Conservation (phyloP, 2,888 invertebrate species). For the Coelopa pilipes region DNA sequence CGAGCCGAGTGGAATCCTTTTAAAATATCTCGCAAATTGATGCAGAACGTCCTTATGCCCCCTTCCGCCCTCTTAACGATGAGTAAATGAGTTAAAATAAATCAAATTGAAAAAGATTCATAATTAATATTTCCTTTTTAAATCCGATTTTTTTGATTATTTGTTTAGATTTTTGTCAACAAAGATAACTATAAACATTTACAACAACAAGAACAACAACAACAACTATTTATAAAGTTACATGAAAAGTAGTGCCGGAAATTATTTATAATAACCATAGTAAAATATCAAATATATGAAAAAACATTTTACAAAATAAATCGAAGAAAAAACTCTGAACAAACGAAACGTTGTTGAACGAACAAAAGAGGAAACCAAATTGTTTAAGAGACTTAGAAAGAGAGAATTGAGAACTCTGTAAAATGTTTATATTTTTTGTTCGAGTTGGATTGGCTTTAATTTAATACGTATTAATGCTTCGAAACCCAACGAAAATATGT, state of each 20-base stretch:
- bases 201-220: slow-evolving; percentile 62
- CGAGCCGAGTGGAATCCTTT: not conserved
- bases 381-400: too few relatives aligned
- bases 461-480: too few relatives aligned
- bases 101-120: not conserved
- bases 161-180: slow-evolving; percentile 4
- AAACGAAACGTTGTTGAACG: slow-evolving; percentile 31
- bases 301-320: slow-evolving; percentile 38
- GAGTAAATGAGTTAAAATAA: slow-evolving; percentile 23
- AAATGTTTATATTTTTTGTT: too few relatives aligned
- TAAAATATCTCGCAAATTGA: not conserved
- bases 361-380: slow-evolving; percentile 32
- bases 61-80: not conserved
- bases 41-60: not conserved
- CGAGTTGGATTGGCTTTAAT: too few relatives aligned
- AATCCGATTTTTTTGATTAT: not conserved
- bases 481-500: too few relatives aligned
- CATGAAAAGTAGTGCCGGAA: slow-evolving; percentile 27
- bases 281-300: slow-evolving; percentile 23
- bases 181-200: slow-evolving; percentile 35
- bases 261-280: slow-evolving; percentile 25
- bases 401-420: too few relatives aligned
- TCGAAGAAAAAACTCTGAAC: not conserved
- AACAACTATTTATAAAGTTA: slow-evolving; percentile 33
- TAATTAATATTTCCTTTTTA: not conserved